Evolutionary conservation across 2,113 vertebrate genomes (phyloP).

Genomic region (Coreoperca whiteheadi): DNA sequence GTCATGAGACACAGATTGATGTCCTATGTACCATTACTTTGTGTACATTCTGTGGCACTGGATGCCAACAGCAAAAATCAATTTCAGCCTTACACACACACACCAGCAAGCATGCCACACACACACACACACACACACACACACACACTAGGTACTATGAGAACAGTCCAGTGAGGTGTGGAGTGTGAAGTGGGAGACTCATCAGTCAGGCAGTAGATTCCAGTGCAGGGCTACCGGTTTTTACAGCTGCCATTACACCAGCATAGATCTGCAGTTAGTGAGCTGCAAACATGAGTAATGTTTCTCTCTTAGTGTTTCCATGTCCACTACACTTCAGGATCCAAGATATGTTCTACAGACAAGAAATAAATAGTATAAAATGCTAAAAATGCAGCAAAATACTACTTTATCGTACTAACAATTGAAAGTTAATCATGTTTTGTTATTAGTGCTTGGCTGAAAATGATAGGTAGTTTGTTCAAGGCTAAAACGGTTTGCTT

Average conservation of each 20-base stretch:
- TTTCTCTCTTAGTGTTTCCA: conserved; percentile 10
- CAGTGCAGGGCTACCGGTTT: conserved; percentile 31
- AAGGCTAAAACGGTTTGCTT: not conserved
- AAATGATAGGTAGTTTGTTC: conserved; percentile 1
- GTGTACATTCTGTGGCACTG: conserved; percentile 5
- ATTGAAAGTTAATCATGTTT: not conserved
- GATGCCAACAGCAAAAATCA: conserved; percentile 51
- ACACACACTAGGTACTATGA: conserved; percentile 15
- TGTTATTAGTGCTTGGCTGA: not conserved
- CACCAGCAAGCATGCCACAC: conserved; percentile 12
- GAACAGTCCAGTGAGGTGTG: conserved; percentile 38
- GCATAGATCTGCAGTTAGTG: conserved; percentile 30
- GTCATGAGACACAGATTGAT: conserved; percentile 33
- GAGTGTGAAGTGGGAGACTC: conserved; percentile 31
- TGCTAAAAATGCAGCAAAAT: conserved; percentile 20
- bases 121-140: conserved; percentile 12
- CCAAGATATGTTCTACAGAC: not conserved
- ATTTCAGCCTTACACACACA: conserved; percentile 30
- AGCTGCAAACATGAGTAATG: conserved; percentile 61
- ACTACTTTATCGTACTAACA: not conserved
- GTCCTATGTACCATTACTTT: conserved; percentile 23
- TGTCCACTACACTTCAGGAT: conserved; percentile 12
- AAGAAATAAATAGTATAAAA: conserved; percentile 45
- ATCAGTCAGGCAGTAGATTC: conserved; percentile 55
- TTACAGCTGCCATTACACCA: conserved; percentile 49